phyloP scores from a whole-genome alignment of 2,888 invertebrate genomes.

The Caenorhabditis afra region DNA sequence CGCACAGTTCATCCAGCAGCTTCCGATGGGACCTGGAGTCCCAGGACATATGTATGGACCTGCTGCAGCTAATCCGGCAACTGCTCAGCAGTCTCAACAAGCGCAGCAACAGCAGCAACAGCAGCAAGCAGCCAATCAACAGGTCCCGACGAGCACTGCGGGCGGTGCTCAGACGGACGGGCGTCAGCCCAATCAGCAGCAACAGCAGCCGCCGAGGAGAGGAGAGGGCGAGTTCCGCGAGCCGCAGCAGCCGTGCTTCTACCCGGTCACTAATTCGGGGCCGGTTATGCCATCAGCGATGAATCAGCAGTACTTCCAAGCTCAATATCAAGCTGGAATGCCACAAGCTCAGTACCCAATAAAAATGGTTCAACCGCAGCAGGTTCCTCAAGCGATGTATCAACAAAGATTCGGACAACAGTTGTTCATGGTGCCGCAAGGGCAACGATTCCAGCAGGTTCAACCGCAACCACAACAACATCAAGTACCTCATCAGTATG shows the following conservation, averaged over 20 bases:
- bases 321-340: constrained; percentile 16
- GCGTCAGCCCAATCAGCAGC: constrained; percentile 4
- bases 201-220: too few species aligned
- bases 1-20: constrained; percentile 21
- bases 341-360: constrained; percentile 20
- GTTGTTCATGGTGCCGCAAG: constrained; percentile 11
- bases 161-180: constrained; percentile 17
- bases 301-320: constrained; percentile 20
- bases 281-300: constrained; percentile 15
- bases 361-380: constrained; percentile 13
- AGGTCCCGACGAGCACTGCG: constrained; percentile 11
- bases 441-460: constrained; percentile 3
- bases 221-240: constrained; percentile 36
- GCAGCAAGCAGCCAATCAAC: constrained; percentile 4
- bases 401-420: constrained; percentile 28
- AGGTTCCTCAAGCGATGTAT: constrained; percentile 29
- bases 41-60: constrained; percentile 47
- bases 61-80: constrained; percentile 9
- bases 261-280: constrained; percentile 14
- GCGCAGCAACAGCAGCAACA: not conserved
- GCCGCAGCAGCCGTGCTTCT: constrained; percentile 28
- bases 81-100: constrained; percentile 1
- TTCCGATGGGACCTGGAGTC: constrained; percentile 17
- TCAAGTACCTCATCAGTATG: constrained; percentile 16
- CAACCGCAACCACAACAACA: constrained; percentile 21